These are phyloP conservation scores for Caprella mutica DNA, from an alignment of 2,888 invertebrate species.

Conservation along the genomic window DNA sequence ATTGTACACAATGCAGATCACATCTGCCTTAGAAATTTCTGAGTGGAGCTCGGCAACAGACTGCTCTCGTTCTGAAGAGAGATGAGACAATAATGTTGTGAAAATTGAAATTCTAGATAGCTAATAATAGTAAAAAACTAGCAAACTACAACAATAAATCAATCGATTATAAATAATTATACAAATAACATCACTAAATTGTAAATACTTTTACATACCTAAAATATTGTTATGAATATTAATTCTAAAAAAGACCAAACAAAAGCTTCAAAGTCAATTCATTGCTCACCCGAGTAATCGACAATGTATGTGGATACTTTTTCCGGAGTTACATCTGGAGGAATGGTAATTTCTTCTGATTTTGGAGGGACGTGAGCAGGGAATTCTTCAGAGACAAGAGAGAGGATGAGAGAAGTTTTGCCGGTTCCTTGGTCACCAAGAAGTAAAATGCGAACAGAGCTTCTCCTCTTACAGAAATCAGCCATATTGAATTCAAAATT, in stretches of 20 bases:
- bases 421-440: constrained; percentile 93
- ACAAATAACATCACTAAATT: too few relatives aligned
- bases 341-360: constrained; percentile 96
- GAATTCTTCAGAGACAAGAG: constrained; percentile 94
- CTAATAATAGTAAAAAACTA: background rate
- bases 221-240: background rate
- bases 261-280: background rate
- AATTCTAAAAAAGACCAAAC: background rate
- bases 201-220: too few relatives aligned
- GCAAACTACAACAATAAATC: too few relatives aligned
- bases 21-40: constrained; percentile 86
- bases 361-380: constrained; percentile 68
- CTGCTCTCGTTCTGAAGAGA: constrained; percentile 62
- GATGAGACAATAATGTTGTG: background rate
- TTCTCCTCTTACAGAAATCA: too few relatives aligned
- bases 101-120: too few relatives aligned
- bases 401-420: constrained; percentile 92
- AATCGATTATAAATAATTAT: too few relatives aligned
- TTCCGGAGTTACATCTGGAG: constrained; percentile 98
- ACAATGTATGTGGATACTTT: constrained; percentile 79
- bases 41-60: constrained; percentile 68
- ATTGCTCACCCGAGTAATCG: constrained; percentile 33
- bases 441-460: constrained; percentile 82
- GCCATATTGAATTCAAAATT: too few relatives aligned
- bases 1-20: constrained; percentile 93